A percentile compares a stretch with the other conserved stretches of the same genome.
phyloP scores from a whole-genome alignment of 2,797 vertebrate genomes.

The Clarias laeviceps region DNA sequence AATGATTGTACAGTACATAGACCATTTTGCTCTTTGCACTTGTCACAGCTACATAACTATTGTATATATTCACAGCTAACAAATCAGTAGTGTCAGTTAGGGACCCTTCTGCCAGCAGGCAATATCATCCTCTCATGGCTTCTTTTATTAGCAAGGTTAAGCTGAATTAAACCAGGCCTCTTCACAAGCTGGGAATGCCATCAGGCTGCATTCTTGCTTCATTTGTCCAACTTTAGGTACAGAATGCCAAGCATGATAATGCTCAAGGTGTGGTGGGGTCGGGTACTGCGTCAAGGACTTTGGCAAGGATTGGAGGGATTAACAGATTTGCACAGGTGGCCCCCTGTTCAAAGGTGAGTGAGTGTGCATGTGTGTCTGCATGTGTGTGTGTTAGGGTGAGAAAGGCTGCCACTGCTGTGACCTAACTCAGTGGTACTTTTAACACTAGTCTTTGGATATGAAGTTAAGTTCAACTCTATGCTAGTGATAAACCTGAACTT shows the following conservation, averaged over 20 bases:
- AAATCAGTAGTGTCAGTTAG: background rate
- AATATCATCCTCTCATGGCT: background rate
- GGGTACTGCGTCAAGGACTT: constrained; percentile 16
- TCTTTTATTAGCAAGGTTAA: constrained; percentile 29
- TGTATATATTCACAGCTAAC: background rate
- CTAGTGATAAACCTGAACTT: constrained; percentile 7
- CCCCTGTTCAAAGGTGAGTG: background rate
- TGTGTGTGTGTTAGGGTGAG: background rate
- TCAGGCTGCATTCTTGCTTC: constrained; percentile 37
- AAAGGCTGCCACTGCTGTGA: constrained; percentile 19
- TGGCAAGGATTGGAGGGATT: constrained; percentile 43
- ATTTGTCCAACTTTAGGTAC: constrained; percentile 31
- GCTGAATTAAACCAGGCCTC: constrained; percentile 23
- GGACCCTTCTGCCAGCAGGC: background rate
- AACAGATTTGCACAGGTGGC: constrained; percentile 31
- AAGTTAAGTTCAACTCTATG: constrained; percentile 6
- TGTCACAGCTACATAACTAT: background rate
- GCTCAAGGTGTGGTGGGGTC: constrained; percentile 12
- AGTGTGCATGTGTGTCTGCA: background rate
- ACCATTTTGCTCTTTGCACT: background rate
- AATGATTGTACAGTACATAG: background rate
- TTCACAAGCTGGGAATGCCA: constrained; percentile 19
- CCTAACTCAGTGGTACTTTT: constrained; percentile 33
- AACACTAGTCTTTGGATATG: constrained; percentile 20
- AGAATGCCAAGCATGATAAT: constrained; percentile 22